Percentiles rank a stretch among this genome's conserved stretches.
These are phyloP conservation scores for Ammodytes dubius DNA, from an alignment of 2,113 vertebrate genomes.

Conservation along the genomic window DNA sequence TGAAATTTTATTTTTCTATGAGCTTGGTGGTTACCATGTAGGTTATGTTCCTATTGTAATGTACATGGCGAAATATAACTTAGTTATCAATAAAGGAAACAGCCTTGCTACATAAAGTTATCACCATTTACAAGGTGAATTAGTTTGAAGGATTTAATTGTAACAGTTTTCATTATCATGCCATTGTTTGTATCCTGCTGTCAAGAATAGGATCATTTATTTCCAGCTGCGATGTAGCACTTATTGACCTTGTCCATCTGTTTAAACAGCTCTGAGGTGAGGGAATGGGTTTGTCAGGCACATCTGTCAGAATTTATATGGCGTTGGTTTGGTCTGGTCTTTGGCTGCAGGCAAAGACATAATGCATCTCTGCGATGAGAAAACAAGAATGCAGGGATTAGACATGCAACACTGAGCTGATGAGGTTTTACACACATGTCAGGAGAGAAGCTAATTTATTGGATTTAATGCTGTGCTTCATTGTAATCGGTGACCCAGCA, in stretches of 20 bases:
- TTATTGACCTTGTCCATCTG: neutral
- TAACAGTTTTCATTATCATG: neutral
- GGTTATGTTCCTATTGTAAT: neutral
- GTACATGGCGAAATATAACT: neutral
- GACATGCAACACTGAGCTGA: conserved; percentile 54
- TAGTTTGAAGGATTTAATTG: neutral
- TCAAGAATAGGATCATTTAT: conserved; percentile 29
- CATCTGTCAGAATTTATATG: conserved; percentile 60
- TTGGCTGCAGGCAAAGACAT: conserved; percentile 55
- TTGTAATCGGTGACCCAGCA: conserved; percentile 34
- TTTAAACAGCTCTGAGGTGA: conserved; percentile 30
- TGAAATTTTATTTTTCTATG: neutral
- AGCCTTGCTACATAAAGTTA: conserved; percentile 6
- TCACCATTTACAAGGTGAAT: conserved; percentile 19
- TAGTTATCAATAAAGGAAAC: neutral
- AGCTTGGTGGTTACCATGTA: no score
- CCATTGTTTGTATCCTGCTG: conserved; percentile 25
- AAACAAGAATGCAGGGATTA: conserved; percentile 39
- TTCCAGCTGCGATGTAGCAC: conserved; percentile 25
- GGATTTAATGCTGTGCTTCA: conserved; percentile 33
- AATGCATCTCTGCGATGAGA: conserved; percentile 38
- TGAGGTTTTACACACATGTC: conserved; percentile 54
- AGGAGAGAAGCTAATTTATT: conserved; percentile 45
- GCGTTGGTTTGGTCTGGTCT: conserved; percentile 39
- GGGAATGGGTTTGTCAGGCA: conserved; percentile 23